Evolutionary conservation across 2,113 vertebrate species (phyloP), one percentile per base, ranked within the genome.

Genomic region (Charadrius vociferus): DNA sequence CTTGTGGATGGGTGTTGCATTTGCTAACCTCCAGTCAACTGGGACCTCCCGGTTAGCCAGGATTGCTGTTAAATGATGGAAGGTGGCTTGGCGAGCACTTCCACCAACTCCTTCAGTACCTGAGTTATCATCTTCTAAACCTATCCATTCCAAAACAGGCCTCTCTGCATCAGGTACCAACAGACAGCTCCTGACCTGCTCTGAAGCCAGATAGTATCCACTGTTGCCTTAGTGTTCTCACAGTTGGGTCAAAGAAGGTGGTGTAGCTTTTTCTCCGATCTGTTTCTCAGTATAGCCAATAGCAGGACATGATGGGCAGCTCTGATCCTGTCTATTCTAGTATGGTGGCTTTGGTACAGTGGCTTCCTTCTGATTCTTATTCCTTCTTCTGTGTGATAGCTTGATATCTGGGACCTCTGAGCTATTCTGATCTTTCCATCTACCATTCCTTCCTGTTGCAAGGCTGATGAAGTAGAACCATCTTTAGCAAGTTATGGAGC

Each of bases 261-360:
- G 27, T 37, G 41, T 7, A 63, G 10, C 14, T 81, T 75, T 86
- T 86, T 22, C 30, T 77, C 19, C 15, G 8, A 4, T 41, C 14
- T 36, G 9, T 50, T 66, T 18, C 14, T 62, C 0, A 0, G 6
- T 55, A 3, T 23, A 61, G 49, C 13, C 15, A 43, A 7, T 14
- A 47, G 36, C 32, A n/a, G 30, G 29, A 19, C 23, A 12, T 66
- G 8, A 41, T 43, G 10, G 81, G 41, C 43, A 43, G 34, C 30
- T 81, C 10, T 75, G 41, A 47, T 84, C 7, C 43, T 34, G 27
- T 32, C 65, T 68, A 50, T 7, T 63, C 24, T 36, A n/a, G 17
- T 2, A 0, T 30, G 20, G 12, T 67, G 53, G 19, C 45, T 75
- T 71, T 66, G 45, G 19, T 75, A 17, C 30, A 34, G 36, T 90